Evolutionary conservation across 2,113 vertebrate genomes (phyloP), one percentile per base, ranked within the genome.

Genomic region (Hypomesus transpacificus): DNA sequence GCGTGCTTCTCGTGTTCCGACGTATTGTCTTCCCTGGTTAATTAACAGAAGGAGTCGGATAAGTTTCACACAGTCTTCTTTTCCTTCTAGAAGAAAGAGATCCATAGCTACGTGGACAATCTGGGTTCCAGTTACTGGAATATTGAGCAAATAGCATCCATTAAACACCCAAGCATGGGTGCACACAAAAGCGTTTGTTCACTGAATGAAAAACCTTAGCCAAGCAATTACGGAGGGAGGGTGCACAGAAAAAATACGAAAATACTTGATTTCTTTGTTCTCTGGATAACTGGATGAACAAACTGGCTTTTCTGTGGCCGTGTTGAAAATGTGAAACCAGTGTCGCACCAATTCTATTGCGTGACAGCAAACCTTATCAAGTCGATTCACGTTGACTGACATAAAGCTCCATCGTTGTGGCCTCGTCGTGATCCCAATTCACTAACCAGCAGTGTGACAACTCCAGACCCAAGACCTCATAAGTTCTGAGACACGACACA

Each of bases 11-110:
- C 83, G 87, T 83, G 86, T 62, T 22, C 52, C 80, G 56, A 68
- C 60, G 58, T 16, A 60, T 66, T 61, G 64, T 72, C 75, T 75
- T 75, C 71, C 66, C 39, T 76, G 64, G 77, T 86, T 83, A 87
- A 87, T 89, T 87, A 77, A 76, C 39, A 34, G 68, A 21, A 34
- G 73, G 87, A 86, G 87, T 74, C 71, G 77, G 85, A 74, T 65
- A 50, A 20, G 58, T 78, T 64, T 46, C 34, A 16, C n/a, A 5
- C 57, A 51, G 34, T 51, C 28, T 80, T 74, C 56, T 22, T 22
- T 18, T 17, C n/a, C 63, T 24, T 24, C 62, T 63, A 59, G 60
- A 76, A 61, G 28, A 80, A 71, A 69, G 14, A 75, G 65, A 75
- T 81, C 51, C 66, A 67, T 79, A 72, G 66, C 70, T 79, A 79